Evolutionary conservation across 2,888 invertebrate genomes (phyloP).

Genomic region (Macaria notata): DNA sequence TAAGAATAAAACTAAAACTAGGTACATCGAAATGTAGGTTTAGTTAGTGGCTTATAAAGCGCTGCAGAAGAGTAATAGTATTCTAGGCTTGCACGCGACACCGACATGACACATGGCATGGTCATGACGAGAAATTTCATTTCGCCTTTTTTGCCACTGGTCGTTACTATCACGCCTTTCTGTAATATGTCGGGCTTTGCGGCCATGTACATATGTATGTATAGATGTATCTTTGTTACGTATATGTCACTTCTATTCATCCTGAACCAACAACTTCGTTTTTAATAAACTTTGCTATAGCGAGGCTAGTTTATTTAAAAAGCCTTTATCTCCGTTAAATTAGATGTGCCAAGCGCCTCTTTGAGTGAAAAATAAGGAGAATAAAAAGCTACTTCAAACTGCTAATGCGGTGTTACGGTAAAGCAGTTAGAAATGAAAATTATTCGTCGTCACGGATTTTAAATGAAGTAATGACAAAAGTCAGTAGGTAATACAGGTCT

Average conservation of each 20-base stretch:
- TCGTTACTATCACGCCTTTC: constrained; percentile 53
- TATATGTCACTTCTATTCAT: constrained; percentile 9
- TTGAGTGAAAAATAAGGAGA: too few species aligned
- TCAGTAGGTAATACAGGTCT: too few species aligned
- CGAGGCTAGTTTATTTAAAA: constrained; percentile 6
- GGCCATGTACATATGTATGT: too few species aligned
- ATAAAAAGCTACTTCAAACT: too few species aligned
- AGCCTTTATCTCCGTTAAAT: not conserved
- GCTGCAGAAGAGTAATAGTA: too few species aligned
- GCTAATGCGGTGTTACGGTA: too few species aligned
- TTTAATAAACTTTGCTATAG: constrained; percentile 19
- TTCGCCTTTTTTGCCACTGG: constrained; percentile 56
- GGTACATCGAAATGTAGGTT: too few species aligned
- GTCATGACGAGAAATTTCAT: constrained; percentile 62
- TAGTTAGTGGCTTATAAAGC: too few species aligned
- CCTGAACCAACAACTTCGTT: constrained; percentile 14
- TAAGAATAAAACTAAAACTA: too few species aligned
- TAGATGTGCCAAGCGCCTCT: not conserved
- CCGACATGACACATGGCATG: constrained; percentile 57
- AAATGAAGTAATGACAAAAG: too few species aligned
- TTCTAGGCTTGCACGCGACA: constrained; percentile 29
- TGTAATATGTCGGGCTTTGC: constrained; percentile 35
- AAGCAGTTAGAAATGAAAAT: too few species aligned
- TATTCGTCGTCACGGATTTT: too few species aligned
- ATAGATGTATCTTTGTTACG: constrained; percentile 8